Percentiles rank a stretch among this genome's conserved stretches.
phyloP scores from a whole-genome alignment of 2,888 invertebrate genomes.

The Aporophyla lueneburgensis region DNA sequence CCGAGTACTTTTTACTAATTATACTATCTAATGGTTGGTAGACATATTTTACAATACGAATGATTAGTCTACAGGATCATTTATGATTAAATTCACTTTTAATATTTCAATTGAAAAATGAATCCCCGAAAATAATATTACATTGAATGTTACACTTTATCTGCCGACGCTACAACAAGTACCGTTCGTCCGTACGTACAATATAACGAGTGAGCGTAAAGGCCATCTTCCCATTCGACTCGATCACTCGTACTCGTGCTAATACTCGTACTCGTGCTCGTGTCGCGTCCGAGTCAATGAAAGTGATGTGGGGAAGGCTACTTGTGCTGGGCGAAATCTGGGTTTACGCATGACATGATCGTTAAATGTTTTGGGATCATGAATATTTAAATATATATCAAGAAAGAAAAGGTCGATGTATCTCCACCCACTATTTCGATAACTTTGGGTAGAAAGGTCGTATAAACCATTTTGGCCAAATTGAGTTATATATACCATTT shows the following conservation, averaged over 20 bases:
- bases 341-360: background rate
- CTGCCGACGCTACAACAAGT: slow-evolving; percentile 53
- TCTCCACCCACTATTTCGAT: no score
- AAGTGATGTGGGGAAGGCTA: slow-evolving; percentile 34
- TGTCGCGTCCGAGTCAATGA: slow-evolving; percentile 28
- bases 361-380: slow-evolving; percentile 16
- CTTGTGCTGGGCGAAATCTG: background rate
- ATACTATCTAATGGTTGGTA: background rate
- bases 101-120: background rate
- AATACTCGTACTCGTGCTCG: background rate
- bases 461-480: no score
- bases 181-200: slow-evolving; percentile 45
- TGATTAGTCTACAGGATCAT: background rate
- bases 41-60: background rate
- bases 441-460: no score
- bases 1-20: background rate
- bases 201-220: slow-evolving; percentile 65
- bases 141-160: slow-evolving; percentile 55
- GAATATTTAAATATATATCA: slow-evolving; percentile 5
- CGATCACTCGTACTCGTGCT: slow-evolving; percentile 11
- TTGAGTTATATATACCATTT: no score
- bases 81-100: background rate
- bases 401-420: no score
- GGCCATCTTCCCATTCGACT: slow-evolving; percentile 79
- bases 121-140: background rate